Evolutionary conservation across 2,888 invertebrate genomes (phyloP), one percentile per base, ranked within the genome.

Genomic region (Eutolmus rufibarbis): DNA sequence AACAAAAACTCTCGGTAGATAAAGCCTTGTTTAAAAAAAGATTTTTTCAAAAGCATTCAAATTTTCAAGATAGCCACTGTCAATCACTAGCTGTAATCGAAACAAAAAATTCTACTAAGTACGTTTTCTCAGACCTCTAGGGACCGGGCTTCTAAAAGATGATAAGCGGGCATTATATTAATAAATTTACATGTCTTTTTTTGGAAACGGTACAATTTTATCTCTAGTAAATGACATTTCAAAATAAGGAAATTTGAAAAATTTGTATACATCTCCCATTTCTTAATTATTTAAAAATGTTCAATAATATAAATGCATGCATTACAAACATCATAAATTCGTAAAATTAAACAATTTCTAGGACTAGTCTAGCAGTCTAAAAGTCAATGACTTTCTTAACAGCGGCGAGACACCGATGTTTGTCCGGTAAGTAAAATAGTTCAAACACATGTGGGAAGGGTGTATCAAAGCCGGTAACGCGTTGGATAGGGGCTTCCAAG

Each of bases 361-460:
- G 9, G 19, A n/a, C 23, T 43, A 46, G 51, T 51, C 12, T 28
- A 28, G 3, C 1, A 82, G 12, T 23, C 88, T 89, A 97, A 92
- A 96, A 99, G 89, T 96, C 94, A 1, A 98, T 91, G 0, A 97
- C 92, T 87, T 96, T 95, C 89, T 95, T 95, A 74, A 99, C 94
- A 0, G 96, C 97, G 87, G 97, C 95, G 88, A 97, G 94, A 91
- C 98, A 98, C 84, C 98, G 94, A 96, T 97, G 97, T 92, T 97
- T 97, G 92, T 97, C 97, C 0, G 99, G 99, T 89, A 99, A 92
- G 93, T 99, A 99, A 93, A 99, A 97, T 0, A 97, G 97, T 92
- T 99, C 99, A 93, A 96, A 98, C 79, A 98, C 95, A 93, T 98
- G 98, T 5, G 99, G 98, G 93, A 99, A 99, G 14, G 99, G 99